Percentiles rank a stretch among this genome's conserved stretches.
phyloP scores from a whole-genome alignment of 2,888 invertebrate genomes.

The Acronicta alni region DNA sequence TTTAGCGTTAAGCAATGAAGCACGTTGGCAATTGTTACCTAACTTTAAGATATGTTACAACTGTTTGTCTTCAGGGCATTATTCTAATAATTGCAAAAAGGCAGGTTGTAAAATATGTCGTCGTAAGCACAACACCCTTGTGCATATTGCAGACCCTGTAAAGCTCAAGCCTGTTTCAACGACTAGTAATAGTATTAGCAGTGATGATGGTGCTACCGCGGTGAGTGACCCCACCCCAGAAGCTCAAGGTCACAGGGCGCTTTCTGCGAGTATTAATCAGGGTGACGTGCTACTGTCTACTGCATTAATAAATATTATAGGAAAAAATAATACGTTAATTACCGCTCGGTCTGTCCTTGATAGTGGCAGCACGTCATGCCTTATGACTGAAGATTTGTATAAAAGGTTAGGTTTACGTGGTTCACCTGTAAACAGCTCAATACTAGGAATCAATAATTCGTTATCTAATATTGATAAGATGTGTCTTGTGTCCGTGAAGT shows the following conservation, averaged over 20 bases:
- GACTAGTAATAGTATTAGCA: no score
- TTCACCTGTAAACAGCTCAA: conserved; percentile 17
- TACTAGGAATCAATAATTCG: conserved; percentile 42
- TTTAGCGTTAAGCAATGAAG: not conserved
- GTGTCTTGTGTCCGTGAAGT: conserved; percentile 25
- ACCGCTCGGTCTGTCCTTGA: conserved; percentile 20
- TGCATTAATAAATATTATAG: conserved; percentile 30
- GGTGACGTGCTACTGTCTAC: conserved; percentile 30
- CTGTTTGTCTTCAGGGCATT: conserved; percentile 44
- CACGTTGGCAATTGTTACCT: not conserved
- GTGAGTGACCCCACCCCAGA: no score
- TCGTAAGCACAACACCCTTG: conserved; percentile 28
- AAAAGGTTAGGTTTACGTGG: conserved; percentile 22
- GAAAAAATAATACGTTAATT: conserved; percentile 15
- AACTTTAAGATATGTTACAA: conserved; percentile 41
- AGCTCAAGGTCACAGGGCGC: not conserved
- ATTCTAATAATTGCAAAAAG: conserved; percentile 36
- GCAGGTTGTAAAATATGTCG: conserved; percentile 29
- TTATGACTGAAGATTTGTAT: conserved; percentile 30
- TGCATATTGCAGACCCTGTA: conserved; percentile 5
- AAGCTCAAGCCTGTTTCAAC: no score
- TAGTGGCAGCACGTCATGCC: conserved; percentile 24
- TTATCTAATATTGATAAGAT: conserved; percentile 27
- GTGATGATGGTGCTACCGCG: no score
- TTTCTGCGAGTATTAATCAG: conserved; percentile 7